phyloP scores from a whole-genome alignment of 2,888 invertebrate genomes.

The Thera obeliscata region DNA sequence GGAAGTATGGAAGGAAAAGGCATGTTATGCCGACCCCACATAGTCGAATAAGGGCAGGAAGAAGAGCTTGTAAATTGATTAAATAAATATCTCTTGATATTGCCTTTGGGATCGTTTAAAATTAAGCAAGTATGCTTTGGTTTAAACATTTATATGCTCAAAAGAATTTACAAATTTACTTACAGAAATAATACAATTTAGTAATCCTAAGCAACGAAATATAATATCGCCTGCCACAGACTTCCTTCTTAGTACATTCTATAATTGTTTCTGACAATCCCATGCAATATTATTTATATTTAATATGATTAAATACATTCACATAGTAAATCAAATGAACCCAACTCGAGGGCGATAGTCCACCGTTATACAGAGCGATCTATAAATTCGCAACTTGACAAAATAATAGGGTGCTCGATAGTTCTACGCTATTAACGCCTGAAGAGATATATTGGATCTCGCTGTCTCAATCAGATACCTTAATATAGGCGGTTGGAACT shows the following conservation, averaged over 20 bases:
- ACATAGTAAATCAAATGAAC: slow-evolving; percentile 43
- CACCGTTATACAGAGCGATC: slow-evolving; percentile 75
- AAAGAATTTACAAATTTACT: too few species aligned
- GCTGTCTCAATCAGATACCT: slow-evolving; percentile 82
- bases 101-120: too few species aligned
- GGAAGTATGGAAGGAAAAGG: too few species aligned
- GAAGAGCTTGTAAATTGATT: too few species aligned
- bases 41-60: too few species aligned
- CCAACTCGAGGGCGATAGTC: slow-evolving; percentile 33
- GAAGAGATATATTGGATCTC: slow-evolving; percentile 79
- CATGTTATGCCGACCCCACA: too few species aligned
- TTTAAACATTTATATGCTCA: too few species aligned
- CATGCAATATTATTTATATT: slow-evolving; percentile 16
- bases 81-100: too few species aligned
- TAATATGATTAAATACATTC: slow-evolving; percentile 42
- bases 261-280: slow-evolving; percentile 10
- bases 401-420: slow-evolving; percentile 82
- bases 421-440: slow-evolving; percentile 81
- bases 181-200: too few species aligned
- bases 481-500: slow-evolving; percentile 56
- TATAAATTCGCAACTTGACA: slow-evolving; percentile 82
- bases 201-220: too few species aligned
- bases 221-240: neutral
- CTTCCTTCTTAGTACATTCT: neutral
- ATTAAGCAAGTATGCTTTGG: too few species aligned